Evolutionary conservation across 2,888 invertebrate genomes (phyloP).

Genomic region (Eueremaeus valkanovi): DNA sequence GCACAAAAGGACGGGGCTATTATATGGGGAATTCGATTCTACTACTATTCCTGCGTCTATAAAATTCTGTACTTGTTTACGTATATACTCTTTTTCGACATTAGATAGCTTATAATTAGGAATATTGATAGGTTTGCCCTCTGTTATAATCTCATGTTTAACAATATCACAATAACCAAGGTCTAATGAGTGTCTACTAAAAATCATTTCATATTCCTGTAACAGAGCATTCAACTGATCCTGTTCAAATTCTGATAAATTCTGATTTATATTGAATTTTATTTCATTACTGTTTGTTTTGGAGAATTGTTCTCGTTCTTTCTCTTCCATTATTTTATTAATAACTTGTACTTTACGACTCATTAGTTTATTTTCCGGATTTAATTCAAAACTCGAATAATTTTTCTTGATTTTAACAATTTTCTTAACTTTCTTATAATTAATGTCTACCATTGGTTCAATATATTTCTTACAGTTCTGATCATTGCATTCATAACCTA

Average conservation of each 20-base stretch:
- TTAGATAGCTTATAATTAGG: not conserved
- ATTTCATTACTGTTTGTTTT: not conserved
- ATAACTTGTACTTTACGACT: not conserved
- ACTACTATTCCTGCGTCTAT: not conserved
- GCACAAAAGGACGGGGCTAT: not conserved
- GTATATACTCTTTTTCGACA: not conserved
- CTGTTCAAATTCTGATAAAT: not conserved
- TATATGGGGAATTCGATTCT: not conserved
- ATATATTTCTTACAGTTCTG: not conserved
- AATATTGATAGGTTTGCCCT: not conserved
- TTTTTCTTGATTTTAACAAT: not conserved
- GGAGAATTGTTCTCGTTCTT: not conserved
- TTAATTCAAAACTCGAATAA: not conserved
- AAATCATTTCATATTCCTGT: not conserved
- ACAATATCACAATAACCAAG: not conserved
- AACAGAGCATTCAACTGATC: not conserved
- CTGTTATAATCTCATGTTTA: not conserved
- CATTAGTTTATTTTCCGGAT: not conserved
- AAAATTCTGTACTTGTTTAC: not conserved
- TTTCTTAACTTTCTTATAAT: not conserved
- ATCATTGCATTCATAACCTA: not conserved
- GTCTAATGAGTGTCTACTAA: not conserved
- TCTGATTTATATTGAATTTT: not conserved
- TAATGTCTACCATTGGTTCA: not conserved
- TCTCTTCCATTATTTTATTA: too few relatives aligned